Evolutionary conservation across 2,888 invertebrate genomes (phyloP), one percentile per base, ranked within the genome.

Genomic region (Unio delphinus): DNA sequence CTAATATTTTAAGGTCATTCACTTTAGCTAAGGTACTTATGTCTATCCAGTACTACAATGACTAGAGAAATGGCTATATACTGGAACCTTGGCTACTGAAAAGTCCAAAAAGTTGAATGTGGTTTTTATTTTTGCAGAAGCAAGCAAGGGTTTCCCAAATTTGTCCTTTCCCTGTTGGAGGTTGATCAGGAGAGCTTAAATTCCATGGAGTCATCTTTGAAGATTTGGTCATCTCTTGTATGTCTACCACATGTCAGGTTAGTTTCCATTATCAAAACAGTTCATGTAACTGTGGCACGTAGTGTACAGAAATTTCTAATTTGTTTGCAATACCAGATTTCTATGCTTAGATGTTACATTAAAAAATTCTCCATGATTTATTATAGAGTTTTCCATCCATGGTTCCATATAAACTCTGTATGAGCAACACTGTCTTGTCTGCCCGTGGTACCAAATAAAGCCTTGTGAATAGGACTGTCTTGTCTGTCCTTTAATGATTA

Each of bases 181-280:
- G 55, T n/a, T 6, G 54, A 59, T 18, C 55, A n/a, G 63, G 65
- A 65, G 3, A 55, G 65, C 17, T 28, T 69, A n/a, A 26, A 60
- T 23, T 55, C 63, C 45, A 17, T 54, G 18, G 61, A 28, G 28
- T 23, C 8, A 6, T 67, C 79, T 56, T 61, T 80, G 5, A 67
- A 72, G 7, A 23, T 84, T 26, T 86, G 87, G 86, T 73, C 82
- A 23, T 81, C 80, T 28, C 67, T 88, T 8, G 77, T 87, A 7
- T 86, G 85, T 67, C 69, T 87, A 56, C 87, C 87, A 26, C 87
- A 88, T 75, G 64, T 87, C 64, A 84, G 85, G 87, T 86, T 81
- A 57, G 65, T 63, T 28, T 15, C 30, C 45, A 58, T 68, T 58
- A 11, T 45, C 34, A 63, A 55, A 45, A 23, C 63, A 45, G 4